A percentile compares a stretch with the other conserved stretches of the same genome.
phyloP scores from a whole-genome alignment of 1,140 invertebrate species.

The Drosophila athabasca region DNA sequence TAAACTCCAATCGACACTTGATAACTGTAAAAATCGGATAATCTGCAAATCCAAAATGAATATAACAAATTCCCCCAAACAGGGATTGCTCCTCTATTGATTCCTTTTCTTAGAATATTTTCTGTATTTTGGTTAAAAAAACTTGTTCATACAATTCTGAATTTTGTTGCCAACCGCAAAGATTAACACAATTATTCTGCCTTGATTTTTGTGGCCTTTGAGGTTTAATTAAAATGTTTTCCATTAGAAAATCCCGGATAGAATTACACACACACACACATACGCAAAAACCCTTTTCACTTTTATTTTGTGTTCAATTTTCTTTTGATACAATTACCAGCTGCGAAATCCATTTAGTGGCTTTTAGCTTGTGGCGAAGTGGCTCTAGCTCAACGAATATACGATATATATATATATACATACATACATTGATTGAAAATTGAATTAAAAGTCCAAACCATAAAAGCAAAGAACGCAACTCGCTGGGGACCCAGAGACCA shows the following conservation, averaged over 20 bases:
- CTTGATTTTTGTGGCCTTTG: background rate
- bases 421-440: conserved; percentile 36
- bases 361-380: conserved; percentile 37
- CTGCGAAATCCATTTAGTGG: conserved; percentile 51
- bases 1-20: too few relatives aligned
- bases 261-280: conserved; percentile 1
- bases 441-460: conserved; percentile 49
- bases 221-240: conserved; percentile 3
- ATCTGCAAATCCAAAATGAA: too few relatives aligned
- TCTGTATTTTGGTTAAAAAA: too few relatives aligned
- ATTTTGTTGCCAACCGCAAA: too few relatives aligned
- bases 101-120: too few relatives aligned
- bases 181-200: too few relatives aligned
- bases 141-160: too few relatives aligned
- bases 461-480: conserved; percentile 20
- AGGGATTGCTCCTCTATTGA: too few relatives aligned
- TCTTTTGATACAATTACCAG: conserved; percentile 31
- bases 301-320: conserved; percentile 15
- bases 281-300: conserved; percentile 27
- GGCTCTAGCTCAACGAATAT: background rate
- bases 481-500: background rate
- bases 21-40: too few relatives aligned
- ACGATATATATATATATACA: conserved; percentile 6
- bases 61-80: too few relatives aligned
- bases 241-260: conserved; percentile 16